These are phyloP conservation scores for Oeneis ivallda DNA, from an alignment of 2,888 invertebrate genomes.

Conservation along the genomic window DNA sequence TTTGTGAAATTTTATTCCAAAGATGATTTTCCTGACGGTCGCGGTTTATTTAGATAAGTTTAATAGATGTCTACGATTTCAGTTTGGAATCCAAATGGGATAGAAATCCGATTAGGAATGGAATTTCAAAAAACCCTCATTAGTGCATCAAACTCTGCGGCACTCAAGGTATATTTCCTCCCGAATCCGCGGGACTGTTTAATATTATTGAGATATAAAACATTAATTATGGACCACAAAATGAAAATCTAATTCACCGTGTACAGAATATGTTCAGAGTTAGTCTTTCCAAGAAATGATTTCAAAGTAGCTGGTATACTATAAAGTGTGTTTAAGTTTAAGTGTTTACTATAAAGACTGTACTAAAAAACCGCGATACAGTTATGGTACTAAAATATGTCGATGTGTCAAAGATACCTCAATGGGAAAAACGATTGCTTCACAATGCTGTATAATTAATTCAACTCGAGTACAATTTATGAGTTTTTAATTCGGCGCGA, in stretches of 20 bases:
- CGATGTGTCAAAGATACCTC: slow-evolving; percentile 48
- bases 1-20: too few species aligned
- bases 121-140: too few species aligned
- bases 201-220: too few species aligned
- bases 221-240: background rate
- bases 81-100: too few species aligned
- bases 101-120: too few species aligned
- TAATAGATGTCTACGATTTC: too few species aligned
- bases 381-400: slow-evolving; percentile 46
- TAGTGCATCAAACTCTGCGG: too few species aligned
- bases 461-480: slow-evolving; percentile 58
- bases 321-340: slow-evolving; percentile 42
- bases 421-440: slow-evolving; percentile 49
- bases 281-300: background rate
- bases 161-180: too few species aligned
- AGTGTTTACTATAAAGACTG: too few species aligned
- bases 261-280: background rate
- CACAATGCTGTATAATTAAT: slow-evolving; percentile 51
- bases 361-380: slow-evolving; percentile 38
- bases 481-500: slow-evolving; percentile 60
- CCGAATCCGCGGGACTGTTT: too few species aligned
- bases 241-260: background rate
- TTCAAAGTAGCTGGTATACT: background rate
- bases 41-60: too few species aligned
- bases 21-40: too few species aligned